Evolutionary conservation across 2,797 vertebrate genomes (phyloP).

Genomic region (Telmatherina bonti): DNA sequence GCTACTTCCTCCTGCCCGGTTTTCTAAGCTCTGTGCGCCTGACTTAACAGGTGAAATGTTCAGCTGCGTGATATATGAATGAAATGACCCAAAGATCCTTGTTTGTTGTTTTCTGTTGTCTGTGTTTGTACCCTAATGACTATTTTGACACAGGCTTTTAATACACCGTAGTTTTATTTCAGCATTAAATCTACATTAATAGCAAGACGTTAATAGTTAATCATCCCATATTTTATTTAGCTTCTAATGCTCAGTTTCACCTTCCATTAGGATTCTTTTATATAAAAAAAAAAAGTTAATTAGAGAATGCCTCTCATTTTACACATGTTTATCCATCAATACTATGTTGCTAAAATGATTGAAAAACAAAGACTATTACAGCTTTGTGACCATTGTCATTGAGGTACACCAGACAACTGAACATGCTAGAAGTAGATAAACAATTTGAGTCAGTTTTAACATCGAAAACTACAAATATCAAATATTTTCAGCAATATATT

Average conservation of each 20-base stretch:
- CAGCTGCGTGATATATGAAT: slow-evolving; percentile 54
- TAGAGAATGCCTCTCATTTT: neutral
- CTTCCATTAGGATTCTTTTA: neutral
- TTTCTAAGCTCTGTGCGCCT: slow-evolving; percentile 65
- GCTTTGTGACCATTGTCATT: neutral
- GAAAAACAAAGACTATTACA: neutral
- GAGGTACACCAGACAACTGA: neutral
- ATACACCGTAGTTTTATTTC: neutral
- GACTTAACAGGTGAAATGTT: slow-evolving; percentile 78
- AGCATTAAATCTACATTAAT: neutral
- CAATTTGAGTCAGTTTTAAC: neutral
- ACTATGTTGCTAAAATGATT: too few relatives aligned
- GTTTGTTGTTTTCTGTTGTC: neutral
- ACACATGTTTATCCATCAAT: neutral
- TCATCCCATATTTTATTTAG: neutral
- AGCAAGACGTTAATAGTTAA: neutral
- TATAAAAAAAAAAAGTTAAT: neutral
- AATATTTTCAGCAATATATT: neutral
- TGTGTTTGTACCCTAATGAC: neutral
- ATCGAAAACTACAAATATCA: neutral
- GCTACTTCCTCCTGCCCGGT: slow-evolving; percentile 41
- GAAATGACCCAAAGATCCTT: slow-evolving; percentile 17
- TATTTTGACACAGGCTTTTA: neutral
- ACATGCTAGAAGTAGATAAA: neutral
- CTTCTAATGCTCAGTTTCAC: neutral